Evolutionary conservation across 2,888 invertebrate genomes (phyloP), one percentile per base, ranked within the genome.

Genomic region (Euzophera pinguis): DNA sequence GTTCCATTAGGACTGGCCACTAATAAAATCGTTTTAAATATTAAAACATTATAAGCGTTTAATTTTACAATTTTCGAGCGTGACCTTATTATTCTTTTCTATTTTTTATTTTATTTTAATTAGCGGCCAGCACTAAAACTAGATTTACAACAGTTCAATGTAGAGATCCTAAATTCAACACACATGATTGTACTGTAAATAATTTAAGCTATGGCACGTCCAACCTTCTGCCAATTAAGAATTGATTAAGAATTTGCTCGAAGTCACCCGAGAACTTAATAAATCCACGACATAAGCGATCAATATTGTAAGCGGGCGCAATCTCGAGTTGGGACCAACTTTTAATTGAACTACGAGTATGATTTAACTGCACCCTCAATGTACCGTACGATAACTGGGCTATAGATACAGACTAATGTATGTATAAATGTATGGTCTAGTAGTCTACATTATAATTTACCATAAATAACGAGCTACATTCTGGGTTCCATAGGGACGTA

Each of bases 331-430:
- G 42, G 42, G 22, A 42, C n/a, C 10, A 42, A 42, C 42, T 42
- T 42, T 22, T 42, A 42, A 42, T 42, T 22, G 43, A 45, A 29
- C 32, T 45, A n/a, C n/a, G n/a, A n/a, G n/a, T n/a, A 45, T 43
- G 29, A 43, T 43, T 13, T 43, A 43, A 43, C 42, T 16, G 39
- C 39, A 16, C 38, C 38, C 3, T 38, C 22, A 22, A 22, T 22
- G 22, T 22, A 3, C 22, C 22, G 22, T 22, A 22, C 22, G 22
- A 3, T 22, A 22, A 22, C 22, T 22, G 22, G 5, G 3, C 22
- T 22, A 22, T 5, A 22, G 3, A 22, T 22, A 22, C 5, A 2
- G 22, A 22, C 22, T 22, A 22, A 22, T 22, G n/a, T n/a, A n/a
- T n/a, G n/a, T n/a, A n/a, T n/a, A n/a, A n/a, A n/a, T n/a, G n/a